These are phyloP conservation scores for Phymastichus coffea DNA, from an alignment of 1,140 invertebrate genomes.

Conservation along the genomic window DNA sequence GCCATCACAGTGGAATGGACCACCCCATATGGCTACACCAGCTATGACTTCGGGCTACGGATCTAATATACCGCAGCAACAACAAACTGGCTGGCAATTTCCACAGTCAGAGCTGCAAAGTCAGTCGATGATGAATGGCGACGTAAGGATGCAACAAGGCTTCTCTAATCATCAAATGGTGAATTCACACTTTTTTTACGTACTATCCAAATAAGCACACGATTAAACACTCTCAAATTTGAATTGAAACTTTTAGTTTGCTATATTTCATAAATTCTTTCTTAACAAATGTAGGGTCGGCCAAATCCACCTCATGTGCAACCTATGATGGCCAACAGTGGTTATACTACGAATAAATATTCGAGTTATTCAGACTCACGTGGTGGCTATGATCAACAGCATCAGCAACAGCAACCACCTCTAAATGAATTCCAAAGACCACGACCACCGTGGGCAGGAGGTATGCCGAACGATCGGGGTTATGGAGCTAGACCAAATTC, in stretches of 20 bases:
- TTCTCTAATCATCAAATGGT: too few relatives aligned
- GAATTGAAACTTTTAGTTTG: background rate
- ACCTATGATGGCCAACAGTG: background rate
- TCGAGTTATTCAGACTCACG: conserved; percentile 8
- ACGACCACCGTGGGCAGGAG: background rate
- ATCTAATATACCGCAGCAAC: background rate
- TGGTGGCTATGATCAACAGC: background rate
- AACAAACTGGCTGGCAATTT: conserved; percentile 13
- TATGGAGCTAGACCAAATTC: conserved; percentile 2
- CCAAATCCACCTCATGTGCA: conserved; percentile 3
- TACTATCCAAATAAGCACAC: too few relatives aligned
- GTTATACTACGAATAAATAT: conserved; percentile 7
- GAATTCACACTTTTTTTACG: too few relatives aligned
- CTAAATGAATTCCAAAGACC: background rate
- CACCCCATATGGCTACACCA: conserved; percentile 8
- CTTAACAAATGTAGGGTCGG: background rate
- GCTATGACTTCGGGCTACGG: background rate
- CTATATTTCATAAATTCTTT: conserved; percentile 2
- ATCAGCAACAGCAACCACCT: background rate
- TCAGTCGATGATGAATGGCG: conserved; percentile 17
- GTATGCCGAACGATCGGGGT: background rate
- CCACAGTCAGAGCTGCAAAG: background rate
- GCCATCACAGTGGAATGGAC: conserved; percentile 20
- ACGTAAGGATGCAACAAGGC: conserved; percentile 1
- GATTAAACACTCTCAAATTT: too few relatives aligned